Conservation (phyloP, 2,888 invertebrate species). For the Diloba caeruleocephala region DNA sequence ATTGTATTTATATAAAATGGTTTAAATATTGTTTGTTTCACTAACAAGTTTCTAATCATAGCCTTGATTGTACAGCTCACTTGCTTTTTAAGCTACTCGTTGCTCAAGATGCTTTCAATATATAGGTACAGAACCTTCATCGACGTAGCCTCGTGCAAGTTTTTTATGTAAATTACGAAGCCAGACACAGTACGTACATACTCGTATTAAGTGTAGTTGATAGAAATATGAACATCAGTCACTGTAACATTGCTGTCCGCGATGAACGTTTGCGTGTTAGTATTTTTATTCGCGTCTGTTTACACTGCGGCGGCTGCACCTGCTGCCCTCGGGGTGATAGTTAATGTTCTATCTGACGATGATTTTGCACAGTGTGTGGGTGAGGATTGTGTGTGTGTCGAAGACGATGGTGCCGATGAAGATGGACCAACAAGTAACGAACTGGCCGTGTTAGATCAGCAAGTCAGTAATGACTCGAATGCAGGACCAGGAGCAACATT, state of each 20-base stretch:
- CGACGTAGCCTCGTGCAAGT: slow-evolving; percentile 30
- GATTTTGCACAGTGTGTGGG: slow-evolving; percentile 10
- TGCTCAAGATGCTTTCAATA: not conserved
- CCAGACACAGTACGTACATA: slow-evolving; percentile 22
- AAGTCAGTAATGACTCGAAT: fast-evolving
- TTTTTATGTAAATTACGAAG: slow-evolving; percentile 29
- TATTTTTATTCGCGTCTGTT: slow-evolving; percentile 13
- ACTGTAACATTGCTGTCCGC: slow-evolving; percentile 21
- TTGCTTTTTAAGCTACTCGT: no score
- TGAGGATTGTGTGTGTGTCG: slow-evolving; percentile 30
- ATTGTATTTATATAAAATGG: no score
- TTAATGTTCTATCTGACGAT: slow-evolving; percentile 1
- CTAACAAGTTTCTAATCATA: no score
- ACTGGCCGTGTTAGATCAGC: not conserved
- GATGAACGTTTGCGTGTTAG: slow-evolving; percentile 29
- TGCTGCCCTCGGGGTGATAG: not conserved
- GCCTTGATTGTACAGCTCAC: no score
- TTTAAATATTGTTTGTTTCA: no score
- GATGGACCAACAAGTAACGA: not conserved
- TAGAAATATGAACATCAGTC: slow-evolving; percentile 31
- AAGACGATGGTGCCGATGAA: slow-evolving; percentile 1
- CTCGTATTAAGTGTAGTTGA: slow-evolving; percentile 24
- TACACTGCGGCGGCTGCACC: slow-evolving; percentile 1
- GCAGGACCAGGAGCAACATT: slow-evolving; percentile 7
- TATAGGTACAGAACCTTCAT: slow-evolving; percentile 36